phyloP scores from a whole-genome alignment of 2,888 invertebrate species.

The Perizoma flavofasciatum region DNA sequence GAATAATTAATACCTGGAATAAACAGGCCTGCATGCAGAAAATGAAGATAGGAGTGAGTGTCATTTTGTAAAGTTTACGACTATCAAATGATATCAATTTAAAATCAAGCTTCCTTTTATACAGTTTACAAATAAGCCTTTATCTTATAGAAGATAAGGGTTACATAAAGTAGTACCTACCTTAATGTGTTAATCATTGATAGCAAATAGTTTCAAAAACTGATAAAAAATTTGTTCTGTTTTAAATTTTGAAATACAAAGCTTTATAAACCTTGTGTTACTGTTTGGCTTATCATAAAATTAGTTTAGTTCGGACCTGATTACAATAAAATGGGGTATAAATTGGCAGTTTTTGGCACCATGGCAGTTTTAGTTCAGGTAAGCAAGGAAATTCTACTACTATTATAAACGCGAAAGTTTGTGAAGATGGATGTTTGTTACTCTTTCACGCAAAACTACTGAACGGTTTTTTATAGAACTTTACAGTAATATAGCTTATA shows the following conservation, averaged over 20 bases:
- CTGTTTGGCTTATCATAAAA: constrained; percentile 3
- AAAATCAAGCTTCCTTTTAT: constrained; percentile 15
- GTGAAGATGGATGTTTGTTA: too few species aligned
- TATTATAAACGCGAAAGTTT: too few species aligned
- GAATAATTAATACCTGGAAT: constrained; percentile 12
- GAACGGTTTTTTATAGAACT: too few species aligned
- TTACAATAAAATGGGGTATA: constrained; percentile 23
- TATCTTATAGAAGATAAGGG: constrained; percentile 15
- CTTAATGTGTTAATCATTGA: background rate
- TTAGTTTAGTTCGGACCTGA: constrained; percentile 1
- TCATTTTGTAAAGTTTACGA: background rate
- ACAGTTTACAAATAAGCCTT: constrained; percentile 10
- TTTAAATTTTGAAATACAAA: constrained; percentile 14
- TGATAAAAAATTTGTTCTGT: constrained; percentile 8
- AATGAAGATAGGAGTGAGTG: background rate
- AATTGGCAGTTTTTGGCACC: constrained; percentile 15
- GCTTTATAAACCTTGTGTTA: constrained; percentile 11
- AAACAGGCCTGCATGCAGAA: constrained; percentile 11
- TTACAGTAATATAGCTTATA: too few species aligned
- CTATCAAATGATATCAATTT: constrained; percentile 10
- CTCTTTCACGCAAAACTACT: too few species aligned
- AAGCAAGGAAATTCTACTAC: constrained; percentile 2
- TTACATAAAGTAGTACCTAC: constrained; percentile 1
- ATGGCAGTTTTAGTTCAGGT: constrained; percentile 22
- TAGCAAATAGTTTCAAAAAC: constrained; percentile 17